Base-by-base conservation (phyloP, 1,140 invertebrate species). In the Pseudoatta argentina region DNA sequence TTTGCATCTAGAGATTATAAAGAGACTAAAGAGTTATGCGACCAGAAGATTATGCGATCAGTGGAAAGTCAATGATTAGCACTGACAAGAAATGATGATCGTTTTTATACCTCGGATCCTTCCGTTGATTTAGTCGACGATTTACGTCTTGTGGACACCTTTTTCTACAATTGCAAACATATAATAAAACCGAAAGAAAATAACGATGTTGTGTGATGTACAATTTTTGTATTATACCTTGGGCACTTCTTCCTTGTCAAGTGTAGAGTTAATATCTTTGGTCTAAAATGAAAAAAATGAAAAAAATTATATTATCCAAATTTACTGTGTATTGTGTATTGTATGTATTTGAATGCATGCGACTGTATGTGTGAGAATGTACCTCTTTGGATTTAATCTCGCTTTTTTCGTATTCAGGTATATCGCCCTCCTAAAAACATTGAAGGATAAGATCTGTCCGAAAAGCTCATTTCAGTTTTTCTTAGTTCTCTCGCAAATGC, bases 231-330 rank as follows among this genome's bases (percentile, higher is more conserved):
- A 44, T 69, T 30, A 7, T 89, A 89, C 88, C 88, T 89, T 89
- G 61, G 83, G 69, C 44, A 67, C 57, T 18, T 89, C 71, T 21
- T 83, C 69, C n/a, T 83, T 83, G 30, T 89, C 87, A 86, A 77
- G 12, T 81, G 66, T 67, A 57, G 87, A 81, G 59, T 89, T 27
- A 86, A 39, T 89, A 69, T 82, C n/a, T 63, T 53, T 57, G 63
- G 57, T 89, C 88, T 89, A 89, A 89, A 89, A 89, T 10, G 21
- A 89, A 81, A 18, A 24, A 75, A 44, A 71, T 69, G 6, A 76
- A 89, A 39, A 16, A 69, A 30, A 71, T 61, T 3, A 78, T 30
- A 71, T 73, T 27, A 24, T 72, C 7, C 14, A 55, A 30, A 44
- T 16, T 8, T 69, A 18, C 18, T 18, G 18, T 18, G 21, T 44